Evolutionary conservation across 2,113 vertebrate species (phyloP).

Genomic region (Columbina picui): DNA sequence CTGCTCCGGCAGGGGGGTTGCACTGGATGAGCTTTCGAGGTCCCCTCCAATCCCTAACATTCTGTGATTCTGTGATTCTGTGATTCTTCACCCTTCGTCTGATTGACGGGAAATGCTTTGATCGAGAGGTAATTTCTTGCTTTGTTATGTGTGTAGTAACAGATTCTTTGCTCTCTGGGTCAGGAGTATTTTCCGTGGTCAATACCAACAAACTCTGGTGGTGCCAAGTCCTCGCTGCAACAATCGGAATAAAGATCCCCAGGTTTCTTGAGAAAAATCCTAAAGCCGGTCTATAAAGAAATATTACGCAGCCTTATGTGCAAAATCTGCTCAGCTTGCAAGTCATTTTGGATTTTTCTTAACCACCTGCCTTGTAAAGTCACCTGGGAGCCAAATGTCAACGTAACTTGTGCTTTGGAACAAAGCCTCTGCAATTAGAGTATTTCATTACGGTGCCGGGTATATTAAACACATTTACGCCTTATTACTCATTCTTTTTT

Average conservation of each 20-base stretch:
- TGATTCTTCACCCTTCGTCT: too few relatives aligned
- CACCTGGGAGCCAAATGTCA: slow-evolving; percentile 12
- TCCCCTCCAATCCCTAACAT: too few relatives aligned
- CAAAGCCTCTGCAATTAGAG: not conserved
- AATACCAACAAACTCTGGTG: not conserved
- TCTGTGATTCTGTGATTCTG: too few relatives aligned
- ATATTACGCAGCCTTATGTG: not conserved
- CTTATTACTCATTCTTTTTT: not conserved
- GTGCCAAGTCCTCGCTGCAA: not conserved
- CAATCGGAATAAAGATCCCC: not conserved
- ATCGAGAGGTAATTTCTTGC: not conserved
- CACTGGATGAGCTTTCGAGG: too few relatives aligned
- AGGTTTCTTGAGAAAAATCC: not conserved
- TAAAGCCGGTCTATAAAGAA: not conserved
- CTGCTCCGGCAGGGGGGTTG: too few relatives aligned
- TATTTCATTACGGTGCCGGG: not conserved
- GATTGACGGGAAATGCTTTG: not conserved
- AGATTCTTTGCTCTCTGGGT: not conserved
- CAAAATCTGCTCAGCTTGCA: not conserved
- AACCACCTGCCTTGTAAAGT: not conserved
- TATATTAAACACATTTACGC: not conserved
- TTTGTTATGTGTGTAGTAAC: not conserved
- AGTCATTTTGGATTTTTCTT: not conserved
- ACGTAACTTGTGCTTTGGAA: not conserved
- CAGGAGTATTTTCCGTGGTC: not conserved